Evolutionary conservation across 2,888 invertebrate genomes (phyloP).

Genomic region (Tortricodes alternella): DNA sequence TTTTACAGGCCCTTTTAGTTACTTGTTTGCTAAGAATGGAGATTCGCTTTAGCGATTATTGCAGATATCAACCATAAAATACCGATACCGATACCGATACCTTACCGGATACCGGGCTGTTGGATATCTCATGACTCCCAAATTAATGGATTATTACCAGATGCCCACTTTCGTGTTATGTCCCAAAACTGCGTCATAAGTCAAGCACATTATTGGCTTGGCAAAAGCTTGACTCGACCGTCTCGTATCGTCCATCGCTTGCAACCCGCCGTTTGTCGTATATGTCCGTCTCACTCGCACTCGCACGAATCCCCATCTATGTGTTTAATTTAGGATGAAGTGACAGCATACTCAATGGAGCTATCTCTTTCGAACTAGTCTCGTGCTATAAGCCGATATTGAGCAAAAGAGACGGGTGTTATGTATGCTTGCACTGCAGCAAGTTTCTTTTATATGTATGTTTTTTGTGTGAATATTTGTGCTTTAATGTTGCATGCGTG

Average conservation of each 20-base stretch:
- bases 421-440: neutral
- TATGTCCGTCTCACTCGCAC: constrained; percentile 23
- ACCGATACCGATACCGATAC: no score
- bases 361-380: no score
- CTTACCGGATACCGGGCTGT: no score
- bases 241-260: constrained; percentile 28
- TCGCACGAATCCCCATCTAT: neutral
- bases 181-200: constrained; percentile 9
- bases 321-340: neutral
- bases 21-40: no score
- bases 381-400: no score
- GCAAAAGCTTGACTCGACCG: constrained; percentile 17
- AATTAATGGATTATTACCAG: neutral
- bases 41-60: no score
- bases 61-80: no score
- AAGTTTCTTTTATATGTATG: neutral
- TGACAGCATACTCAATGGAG: constrained; percentile 1
- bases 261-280: constrained; percentile 19
- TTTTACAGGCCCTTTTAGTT: no score
- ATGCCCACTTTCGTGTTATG: neutral
- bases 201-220: constrained; percentile 16
- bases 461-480: constrained; percentile 17
- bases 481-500: constrained; percentile 14
- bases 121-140: neutral
- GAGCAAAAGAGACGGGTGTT: no score